Evolutionary conservation across 2,888 invertebrate genomes (phyloP), one percentile per base, ranked within the genome.

Genomic region (Cosmia pyralina): DNA sequence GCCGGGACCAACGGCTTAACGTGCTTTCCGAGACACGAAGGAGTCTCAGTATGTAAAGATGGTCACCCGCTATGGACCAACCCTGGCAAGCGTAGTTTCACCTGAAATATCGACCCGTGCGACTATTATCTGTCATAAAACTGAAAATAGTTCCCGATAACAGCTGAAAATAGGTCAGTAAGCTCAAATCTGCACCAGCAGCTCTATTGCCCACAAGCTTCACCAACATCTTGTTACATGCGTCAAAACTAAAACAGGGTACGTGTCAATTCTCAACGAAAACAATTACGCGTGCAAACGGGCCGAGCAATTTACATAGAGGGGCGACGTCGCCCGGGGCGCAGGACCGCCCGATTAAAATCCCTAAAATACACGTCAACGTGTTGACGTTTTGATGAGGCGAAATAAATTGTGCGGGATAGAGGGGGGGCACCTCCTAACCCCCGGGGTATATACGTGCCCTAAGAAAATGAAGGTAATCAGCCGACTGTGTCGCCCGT

Each of bases 321-420:
- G 92, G 92, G 89, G 85, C 75, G 69, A 76, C 53, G 72, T 72
- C 81, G 85, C 88, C 84, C 66, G 83, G 83, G 87, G 88, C 84
- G 86, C 85, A 85, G 87, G 89, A 88, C 86, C 88, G 78, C 86
- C 89, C 94, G 93, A 95, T 95, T 95, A 95, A 95, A 95, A 94
- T 92, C 93, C 93, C 94, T 92, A 94, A 95, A 95, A 95, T 95
- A 94, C 93, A 94, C 94, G 94, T 94, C 95, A 94, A 91, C 94
- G 94, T 94, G 95, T 95, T 96, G 96, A 95, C 96, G 93, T 95
- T 95, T 94, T 95, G 95, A 95, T 94, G 95, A 95, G 94, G 92
- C 92, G 93, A 94, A 94, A 95, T 94, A 94, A 94, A 94, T 94
- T 93, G 91, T 89, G 89, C 88, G 87, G 88, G 90, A 88, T 87